A percentile compares a stretch with the other conserved stretches of the same genome.
Conservation (phyloP, 2,113 vertebrate species). For the Otis tarda region DNA sequence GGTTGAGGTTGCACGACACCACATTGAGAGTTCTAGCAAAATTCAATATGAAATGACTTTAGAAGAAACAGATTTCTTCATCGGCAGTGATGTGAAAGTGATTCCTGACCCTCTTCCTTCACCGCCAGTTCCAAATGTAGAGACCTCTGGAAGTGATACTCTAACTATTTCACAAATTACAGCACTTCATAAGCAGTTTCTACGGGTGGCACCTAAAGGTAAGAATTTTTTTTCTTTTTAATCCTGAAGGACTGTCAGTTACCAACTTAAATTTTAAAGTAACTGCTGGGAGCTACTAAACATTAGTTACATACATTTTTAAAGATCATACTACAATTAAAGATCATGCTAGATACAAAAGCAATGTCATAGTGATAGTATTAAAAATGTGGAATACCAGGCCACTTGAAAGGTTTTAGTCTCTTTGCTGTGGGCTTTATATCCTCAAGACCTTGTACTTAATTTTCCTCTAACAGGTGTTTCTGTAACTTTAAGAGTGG, state of each 20-base stretch:
- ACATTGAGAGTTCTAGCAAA: slow-evolving; percentile 82
- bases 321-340: not conserved
- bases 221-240: not conserved
- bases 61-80: slow-evolving; percentile 80
- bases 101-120: slow-evolving; percentile 63
- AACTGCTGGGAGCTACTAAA: not conserved
- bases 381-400: not conserved
- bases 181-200: slow-evolving; percentile 77
- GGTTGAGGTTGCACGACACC: slow-evolving; percentile 76
- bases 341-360: not conserved
- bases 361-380: not conserved
- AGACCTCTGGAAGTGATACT: slow-evolving; percentile 65
- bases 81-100: slow-evolving; percentile 78
- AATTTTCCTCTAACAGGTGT: not conserved
- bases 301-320: not conserved
- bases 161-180: slow-evolving; percentile 83
- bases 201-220: slow-evolving; percentile 85
- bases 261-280: not conserved
- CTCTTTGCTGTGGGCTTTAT: not conserved
- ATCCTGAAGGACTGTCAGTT: not conserved
- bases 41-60: slow-evolving; percentile 82
- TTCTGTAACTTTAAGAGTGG: not conserved
- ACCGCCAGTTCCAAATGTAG: slow-evolving; percentile 57
- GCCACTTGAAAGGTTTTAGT: not conserved
- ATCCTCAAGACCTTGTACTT: not conserved